Percentiles rank a stretch among this genome's conserved stretches.
These are phyloP conservation scores for Pipa parva DNA, from an alignment of 2,113 vertebrate species.

Conservation along the genomic window DNA sequence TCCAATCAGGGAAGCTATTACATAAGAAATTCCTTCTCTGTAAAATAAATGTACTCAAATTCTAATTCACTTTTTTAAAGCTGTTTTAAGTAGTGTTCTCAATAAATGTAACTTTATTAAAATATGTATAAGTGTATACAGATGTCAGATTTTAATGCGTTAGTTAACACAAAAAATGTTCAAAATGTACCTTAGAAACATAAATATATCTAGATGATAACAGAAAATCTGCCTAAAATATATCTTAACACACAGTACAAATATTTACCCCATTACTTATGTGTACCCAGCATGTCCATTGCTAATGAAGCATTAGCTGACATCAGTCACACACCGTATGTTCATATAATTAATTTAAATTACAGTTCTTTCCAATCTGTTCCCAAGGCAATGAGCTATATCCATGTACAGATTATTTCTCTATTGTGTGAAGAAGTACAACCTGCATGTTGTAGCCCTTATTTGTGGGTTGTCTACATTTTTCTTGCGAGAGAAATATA, in stretches of 20 bases:
- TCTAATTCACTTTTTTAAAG: too few relatives aligned
- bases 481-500: not conserved
- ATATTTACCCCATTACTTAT: conserved; percentile 73
- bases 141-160: too few relatives aligned
- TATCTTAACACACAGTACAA: conserved; percentile 69
- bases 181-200: not conserved
- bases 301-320: conserved; percentile 68
- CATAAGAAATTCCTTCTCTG: too few relatives aligned
- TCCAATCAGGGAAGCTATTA: too few relatives aligned
- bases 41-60: too few relatives aligned
- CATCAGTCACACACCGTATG: conserved; percentile 65
- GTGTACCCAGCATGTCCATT: conserved; percentile 65
- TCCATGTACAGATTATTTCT: conserved; percentile 52
- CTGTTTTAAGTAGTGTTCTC: too few relatives aligned
- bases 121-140: too few relatives aligned
- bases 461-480: not conserved
- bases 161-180: not conserved
- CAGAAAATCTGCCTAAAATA: conserved; percentile 37
- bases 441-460: not conserved
- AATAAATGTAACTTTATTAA: too few relatives aligned
- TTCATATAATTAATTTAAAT: conserved; percentile 71
- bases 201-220: not conserved
- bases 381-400: conserved; percentile 57
- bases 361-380: conserved; percentile 57
- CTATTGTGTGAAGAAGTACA: not conserved